Percentiles rank a stretch among this genome's conserved stretches.
phyloP scores from a whole-genome alignment of 1,140 invertebrate genomes.

The Drosophila kurseongensis region DNA sequence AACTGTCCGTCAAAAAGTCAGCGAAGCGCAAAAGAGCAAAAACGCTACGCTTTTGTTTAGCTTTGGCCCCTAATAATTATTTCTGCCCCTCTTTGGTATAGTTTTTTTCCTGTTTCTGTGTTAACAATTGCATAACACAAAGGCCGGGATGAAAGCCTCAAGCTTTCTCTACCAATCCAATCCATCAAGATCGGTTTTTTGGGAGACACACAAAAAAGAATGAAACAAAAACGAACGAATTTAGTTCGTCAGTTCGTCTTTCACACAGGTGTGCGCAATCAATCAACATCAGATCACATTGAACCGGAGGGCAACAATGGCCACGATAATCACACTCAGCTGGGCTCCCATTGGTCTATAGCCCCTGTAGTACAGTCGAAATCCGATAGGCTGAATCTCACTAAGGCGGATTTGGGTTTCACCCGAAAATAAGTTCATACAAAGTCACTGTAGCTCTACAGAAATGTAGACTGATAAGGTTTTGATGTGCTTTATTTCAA shows the following conservation, averaged over 20 bases:
- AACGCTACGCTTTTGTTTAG: conserved; percentile 36
- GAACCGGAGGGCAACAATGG: conserved; percentile 73
- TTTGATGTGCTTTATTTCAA: neutral
- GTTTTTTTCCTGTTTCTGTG: conserved; percentile 2
- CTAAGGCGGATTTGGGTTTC: no score
- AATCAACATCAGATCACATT: conserved; percentile 83
- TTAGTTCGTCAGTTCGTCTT: conserved; percentile 60
- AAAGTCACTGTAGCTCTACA: neutral
- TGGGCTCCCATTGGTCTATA: conserved; percentile 9
- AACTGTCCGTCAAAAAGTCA: conserved; percentile 73
- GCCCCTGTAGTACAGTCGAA: conserved; percentile 16
- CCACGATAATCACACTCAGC: conserved; percentile 70
- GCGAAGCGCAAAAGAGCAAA: conserved; percentile 62
- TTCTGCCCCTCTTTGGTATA: conserved; percentile 11
- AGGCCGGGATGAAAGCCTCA: conserved; percentile 42
- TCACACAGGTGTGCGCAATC: conserved; percentile 81
- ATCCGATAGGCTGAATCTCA: neutral
- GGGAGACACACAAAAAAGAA: conserved; percentile 27
- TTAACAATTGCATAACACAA: conserved; percentile 52
- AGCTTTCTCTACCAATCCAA: conserved; percentile 45
- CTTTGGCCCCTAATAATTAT: conserved; percentile 44
- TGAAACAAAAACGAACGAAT: conserved; percentile 41
- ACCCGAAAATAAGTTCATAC: neutral
- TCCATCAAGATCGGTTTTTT: conserved; percentile 63
- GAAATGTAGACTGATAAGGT: no score